Base-by-base conservation (phyloP, 2,888 invertebrate genomes). In the Plusia festucae region DNA sequence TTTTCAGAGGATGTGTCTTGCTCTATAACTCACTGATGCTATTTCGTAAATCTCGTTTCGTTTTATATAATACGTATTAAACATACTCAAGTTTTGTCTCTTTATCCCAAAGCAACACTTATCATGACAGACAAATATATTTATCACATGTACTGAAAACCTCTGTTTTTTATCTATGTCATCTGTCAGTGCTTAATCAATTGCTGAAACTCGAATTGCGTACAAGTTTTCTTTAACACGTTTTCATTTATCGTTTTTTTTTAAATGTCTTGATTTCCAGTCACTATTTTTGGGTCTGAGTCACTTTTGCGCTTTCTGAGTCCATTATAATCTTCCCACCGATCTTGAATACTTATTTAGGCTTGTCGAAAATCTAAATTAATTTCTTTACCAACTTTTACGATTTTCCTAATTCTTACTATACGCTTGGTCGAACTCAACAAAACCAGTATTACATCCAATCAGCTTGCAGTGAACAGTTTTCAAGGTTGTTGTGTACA, bases 151-250 rank as follows among this genome's bases (percentile, higher is more conserved):
- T 51, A 18, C 44, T 34, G 51, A 16, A 73, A 70, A 57, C 53
- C 67, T 52, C 32, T 55, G 46, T 52, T 40, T 54, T 16, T 52
- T 56, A 67, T 69, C 67, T 49, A 30, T 69, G 68, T 73, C 79
- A 71, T 66, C 67, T 79, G 82, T 79, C 79, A 79, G 60, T 54
- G 3, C 13, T 11, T 65, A 58, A 81, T 81, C 79, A 63, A 78
- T 81, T 40, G 60, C 34, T 55, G 22, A 18, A 73, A 59, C 32
- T 53, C 11, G 11, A 40, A 7, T 57, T 24, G 30, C 44, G 20
- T 40, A 32, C 24, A 18, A 52, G 24, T 13, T 13, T 8, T 34
- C 53, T 34, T 52, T 15, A 22, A 20, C n/a, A 34, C 15, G 9
- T 51, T 11, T 27, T n/a, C 0, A 24, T n/a, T n/a, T n/a, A n/a